Percentiles rank a stretch among this genome's conserved stretches.
Evolutionary conservation across 2,797 vertebrate genomes (phyloP).

Genomic region (Tolypeutes matacus): DNA sequence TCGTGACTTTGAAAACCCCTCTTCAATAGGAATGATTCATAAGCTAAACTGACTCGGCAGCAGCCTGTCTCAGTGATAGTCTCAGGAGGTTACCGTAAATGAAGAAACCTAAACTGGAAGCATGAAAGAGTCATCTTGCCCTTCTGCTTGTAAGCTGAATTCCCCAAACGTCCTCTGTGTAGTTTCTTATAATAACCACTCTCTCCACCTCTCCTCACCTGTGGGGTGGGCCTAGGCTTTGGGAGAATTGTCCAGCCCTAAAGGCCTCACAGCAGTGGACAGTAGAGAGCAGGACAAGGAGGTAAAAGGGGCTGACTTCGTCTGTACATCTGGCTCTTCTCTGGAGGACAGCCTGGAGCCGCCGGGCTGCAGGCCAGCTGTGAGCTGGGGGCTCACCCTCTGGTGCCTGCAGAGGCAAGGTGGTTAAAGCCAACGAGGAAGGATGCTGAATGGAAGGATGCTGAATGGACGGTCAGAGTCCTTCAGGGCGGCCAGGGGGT

Average conservation of each 20-base stretch:
- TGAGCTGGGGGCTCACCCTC: neutral
- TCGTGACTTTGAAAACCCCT: slow-evolving; percentile 68
- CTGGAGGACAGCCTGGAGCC: slow-evolving; percentile 1
- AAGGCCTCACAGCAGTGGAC: neutral
- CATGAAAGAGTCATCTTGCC: slow-evolving; percentile 48
- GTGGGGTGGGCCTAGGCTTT: neutral
- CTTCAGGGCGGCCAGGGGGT: neutral
- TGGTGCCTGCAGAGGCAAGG: neutral
- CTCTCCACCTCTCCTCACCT: slow-evolving; percentile 4
- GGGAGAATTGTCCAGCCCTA: slow-evolving; percentile 35
- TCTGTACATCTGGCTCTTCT: neutral
- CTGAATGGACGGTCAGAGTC: neutral
- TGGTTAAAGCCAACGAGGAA: neutral
- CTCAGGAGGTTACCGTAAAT: slow-evolving; percentile 69
- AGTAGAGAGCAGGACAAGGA: neutral
- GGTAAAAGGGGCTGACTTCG: neutral
- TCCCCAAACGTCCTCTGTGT: neutral
- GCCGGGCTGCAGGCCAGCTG: neutral
- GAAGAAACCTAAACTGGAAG: slow-evolving; percentile 45
- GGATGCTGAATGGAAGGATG: neutral
- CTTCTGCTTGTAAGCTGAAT: neutral
- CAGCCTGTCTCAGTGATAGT: neutral
- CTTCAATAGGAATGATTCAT: slow-evolving; percentile 79
- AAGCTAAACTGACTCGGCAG: slow-evolving; percentile 66
- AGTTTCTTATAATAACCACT: slow-evolving; percentile 15